Conservation (phyloP, 2,113 vertebrate species). For the Calyptomena viridis region DNA sequence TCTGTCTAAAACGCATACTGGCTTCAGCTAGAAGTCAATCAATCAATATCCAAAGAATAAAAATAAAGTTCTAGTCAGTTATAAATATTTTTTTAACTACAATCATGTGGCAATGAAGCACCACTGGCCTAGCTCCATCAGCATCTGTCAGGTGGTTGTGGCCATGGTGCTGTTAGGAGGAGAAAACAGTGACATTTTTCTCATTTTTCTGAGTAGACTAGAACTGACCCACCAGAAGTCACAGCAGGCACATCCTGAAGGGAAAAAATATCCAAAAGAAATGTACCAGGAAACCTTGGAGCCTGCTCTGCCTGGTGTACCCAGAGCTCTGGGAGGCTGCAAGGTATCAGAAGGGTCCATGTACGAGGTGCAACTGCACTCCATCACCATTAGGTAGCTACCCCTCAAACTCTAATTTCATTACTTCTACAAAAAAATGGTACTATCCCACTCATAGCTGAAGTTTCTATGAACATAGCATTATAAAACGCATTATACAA, state of each 20-base stretch:
- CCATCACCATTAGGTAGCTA: neutral
- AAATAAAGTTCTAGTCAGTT: neutral
- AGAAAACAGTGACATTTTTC: neutral
- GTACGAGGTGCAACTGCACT: neutral
- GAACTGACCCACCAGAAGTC: neutral
- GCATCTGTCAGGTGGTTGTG: slow-evolving; percentile 30
- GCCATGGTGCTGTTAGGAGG: neutral
- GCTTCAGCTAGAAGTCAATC: slow-evolving; percentile 60
- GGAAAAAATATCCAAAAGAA: neutral
- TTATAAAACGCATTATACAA: neutral
- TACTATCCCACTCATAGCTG: neutral
- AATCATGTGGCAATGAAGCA: slow-evolving; percentile 56
- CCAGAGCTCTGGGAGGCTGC: neutral
- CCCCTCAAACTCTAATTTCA: neutral
- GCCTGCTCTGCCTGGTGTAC: accelerated
- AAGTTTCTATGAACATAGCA: neutral
- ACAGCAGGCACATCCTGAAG: neutral
- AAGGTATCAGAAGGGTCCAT: neutral
- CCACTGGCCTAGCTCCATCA: slow-evolving; percentile 40
- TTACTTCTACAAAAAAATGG: neutral
- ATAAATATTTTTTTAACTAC: slow-evolving; percentile 64
- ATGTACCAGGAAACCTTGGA: neutral
- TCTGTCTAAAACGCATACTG: slow-evolving; percentile 57
- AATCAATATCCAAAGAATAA: slow-evolving; percentile 42
- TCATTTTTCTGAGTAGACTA: neutral